These are phyloP conservation scores for Lasiommata megera DNA, from an alignment of 2,888 invertebrate genomes.

Conservation along the genomic window DNA sequence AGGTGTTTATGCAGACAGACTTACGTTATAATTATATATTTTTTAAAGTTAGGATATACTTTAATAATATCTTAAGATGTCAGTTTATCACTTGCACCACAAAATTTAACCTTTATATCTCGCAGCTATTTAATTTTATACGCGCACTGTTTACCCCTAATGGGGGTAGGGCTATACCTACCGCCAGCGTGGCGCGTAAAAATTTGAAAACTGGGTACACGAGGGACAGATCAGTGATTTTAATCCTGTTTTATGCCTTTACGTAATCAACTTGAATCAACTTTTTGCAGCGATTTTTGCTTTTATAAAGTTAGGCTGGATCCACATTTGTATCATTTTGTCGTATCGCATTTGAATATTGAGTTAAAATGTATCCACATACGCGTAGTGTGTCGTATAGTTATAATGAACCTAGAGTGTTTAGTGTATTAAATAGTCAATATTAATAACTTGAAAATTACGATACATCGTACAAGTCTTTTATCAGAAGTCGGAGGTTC, in stretches of 20 bases:
- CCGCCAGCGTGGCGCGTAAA: constrained; percentile 40
- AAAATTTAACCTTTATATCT: constrained; percentile 30
- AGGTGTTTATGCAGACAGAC: too few species aligned
- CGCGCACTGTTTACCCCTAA: constrained; percentile 43
- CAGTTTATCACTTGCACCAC: constrained; percentile 13
- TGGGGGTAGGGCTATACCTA: constrained; percentile 37
- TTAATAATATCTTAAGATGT: not conserved
- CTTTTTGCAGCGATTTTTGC: not conserved
- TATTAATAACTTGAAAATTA: too few species aligned
- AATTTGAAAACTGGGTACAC: constrained; percentile 32
- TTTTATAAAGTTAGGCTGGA: not conserved
- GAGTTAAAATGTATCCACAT: too few species aligned
- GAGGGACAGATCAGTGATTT: constrained; percentile 32
- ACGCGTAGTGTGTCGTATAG: too few species aligned
- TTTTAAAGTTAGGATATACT: too few species aligned
- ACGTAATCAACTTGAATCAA: not conserved
- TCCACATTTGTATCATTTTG: not conserved
- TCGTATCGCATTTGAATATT: too few species aligned
- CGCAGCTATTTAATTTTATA: constrained; percentile 43
- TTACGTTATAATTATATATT: too few species aligned
- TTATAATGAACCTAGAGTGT: too few species aligned
- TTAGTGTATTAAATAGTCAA: too few species aligned
- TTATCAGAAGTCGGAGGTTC: too few species aligned
- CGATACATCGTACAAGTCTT: too few species aligned
- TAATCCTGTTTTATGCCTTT: constrained; percentile 27